Evolutionary conservation across 2,113 vertebrate genomes (phyloP).

Genomic region (Neolamprologus falcicula): DNA sequence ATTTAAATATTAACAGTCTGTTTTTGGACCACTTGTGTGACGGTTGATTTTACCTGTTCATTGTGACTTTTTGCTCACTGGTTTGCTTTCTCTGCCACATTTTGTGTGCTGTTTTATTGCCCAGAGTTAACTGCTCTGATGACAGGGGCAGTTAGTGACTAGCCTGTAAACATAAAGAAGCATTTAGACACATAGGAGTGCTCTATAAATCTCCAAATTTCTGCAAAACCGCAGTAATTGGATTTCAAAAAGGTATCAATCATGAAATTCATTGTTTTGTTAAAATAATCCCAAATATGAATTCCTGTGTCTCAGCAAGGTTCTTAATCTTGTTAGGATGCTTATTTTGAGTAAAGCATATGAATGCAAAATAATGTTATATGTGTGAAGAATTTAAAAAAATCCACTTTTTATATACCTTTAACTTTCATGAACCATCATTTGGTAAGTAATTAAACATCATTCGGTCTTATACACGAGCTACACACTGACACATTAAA

Average conservation of each 20-base stretch:
- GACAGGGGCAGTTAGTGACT: background rate
- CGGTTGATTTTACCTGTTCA: background rate
- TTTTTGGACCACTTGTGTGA: background rate
- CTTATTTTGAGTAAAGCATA: background rate
- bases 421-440: background rate
- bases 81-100: background rate
- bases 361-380: background rate
- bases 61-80: background rate
- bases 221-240: background rate
- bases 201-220: background rate
- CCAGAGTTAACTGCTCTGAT: background rate
- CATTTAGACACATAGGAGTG: background rate
- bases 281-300: background rate
- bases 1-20: background rate
- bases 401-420: background rate
- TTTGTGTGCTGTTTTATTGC: background rate
- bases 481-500: background rate
- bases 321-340: background rate
- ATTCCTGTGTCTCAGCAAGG: background rate
- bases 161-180: background rate
- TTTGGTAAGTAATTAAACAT: background rate
- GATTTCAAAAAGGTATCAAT: background rate
- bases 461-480: background rate
- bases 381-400: background rate
- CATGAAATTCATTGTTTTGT: background rate